Evolutionary conservation across 2,797 vertebrate genomes (phyloP), one percentile per base, ranked within the genome.

Genomic region (Triplophysa bombifrons): DNA sequence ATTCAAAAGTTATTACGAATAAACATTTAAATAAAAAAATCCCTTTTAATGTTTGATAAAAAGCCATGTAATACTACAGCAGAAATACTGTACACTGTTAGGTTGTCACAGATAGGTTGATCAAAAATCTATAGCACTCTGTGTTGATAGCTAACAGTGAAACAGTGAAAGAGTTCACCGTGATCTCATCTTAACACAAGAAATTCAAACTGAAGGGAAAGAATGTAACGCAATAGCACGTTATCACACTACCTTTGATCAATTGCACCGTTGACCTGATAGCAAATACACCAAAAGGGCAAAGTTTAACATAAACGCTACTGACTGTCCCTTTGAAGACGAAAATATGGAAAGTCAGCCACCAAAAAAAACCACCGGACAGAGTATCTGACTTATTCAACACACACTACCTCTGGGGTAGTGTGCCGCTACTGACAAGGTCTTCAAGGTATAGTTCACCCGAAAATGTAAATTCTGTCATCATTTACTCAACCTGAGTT

Each of bases 241-340:
- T 75, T 82, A 63, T 81, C 78, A 76, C 58, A 75, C 50, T 46
- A 65, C 34, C 16, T 74, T 44, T 87, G 78, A 90, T 90, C 88
- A 88, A 89, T 88, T 85, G 64, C 53, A 81, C 81, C 46, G 79
- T 81, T 84, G 74, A 87, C 74, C 82, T 80, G 82, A 87, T 85
- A 78, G 46, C 74, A 82, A 84, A 76, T 68, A 84, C 44, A 50
- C 77, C 27, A 30, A 78, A 50, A 73, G 88, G 83, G 72, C 82
- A 89, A 89, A 91, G 91, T 84, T 88, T 82, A 87, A 60, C 83
- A 85, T 56, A n/a, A 79, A 84, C 61, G 17, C 60, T 51, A 19
- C 27, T 73, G 72, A 30, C 64, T 68, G 38, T 73, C 51, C 56
- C 56, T 7, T 34, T 41, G 72, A 81, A 80, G 10, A 72, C 65